These are phyloP conservation scores for Apistogramma diplotaenia DNA, from an alignment of 2,113 vertebrate species.

Conservation along the genomic window DNA sequence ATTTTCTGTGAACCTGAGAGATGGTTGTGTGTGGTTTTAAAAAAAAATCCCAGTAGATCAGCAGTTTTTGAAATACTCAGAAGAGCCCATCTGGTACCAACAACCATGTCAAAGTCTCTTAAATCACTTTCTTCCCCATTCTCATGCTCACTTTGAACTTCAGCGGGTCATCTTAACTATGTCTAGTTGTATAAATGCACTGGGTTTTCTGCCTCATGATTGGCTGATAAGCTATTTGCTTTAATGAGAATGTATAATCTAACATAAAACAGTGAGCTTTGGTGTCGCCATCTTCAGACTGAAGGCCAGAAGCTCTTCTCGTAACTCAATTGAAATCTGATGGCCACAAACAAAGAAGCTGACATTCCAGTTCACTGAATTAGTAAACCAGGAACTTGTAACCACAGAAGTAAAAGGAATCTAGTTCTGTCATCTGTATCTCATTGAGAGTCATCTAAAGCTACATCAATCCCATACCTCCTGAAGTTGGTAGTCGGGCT, in stretches of 20 bases:
- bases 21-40: not conserved
- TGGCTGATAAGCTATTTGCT: accelerated
- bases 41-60: not conserved
- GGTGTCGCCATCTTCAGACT: not conserved
- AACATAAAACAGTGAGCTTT: not conserved
- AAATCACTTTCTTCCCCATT: not conserved
- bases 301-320: not conserved
- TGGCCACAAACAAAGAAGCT: not conserved
- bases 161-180: not conserved
- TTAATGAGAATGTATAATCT: not conserved
- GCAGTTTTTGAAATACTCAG: not conserved
- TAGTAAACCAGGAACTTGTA: not conserved
- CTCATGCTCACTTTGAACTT: not conserved
- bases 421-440: not conserved
- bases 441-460: not conserved
- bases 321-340: not conserved
- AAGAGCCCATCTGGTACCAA: not conserved
- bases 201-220: too few relatives aligned
- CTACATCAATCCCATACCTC: not conserved
- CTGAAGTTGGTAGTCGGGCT: not conserved
- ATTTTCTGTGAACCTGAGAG: accelerated
- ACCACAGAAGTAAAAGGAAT: not conserved
- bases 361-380: not conserved
- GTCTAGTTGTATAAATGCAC: not conserved
- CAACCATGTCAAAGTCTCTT: not conserved